phyloP scores from a whole-genome alignment of 2,797 vertebrate genomes.

The Pseudochirops cupreus region DNA sequence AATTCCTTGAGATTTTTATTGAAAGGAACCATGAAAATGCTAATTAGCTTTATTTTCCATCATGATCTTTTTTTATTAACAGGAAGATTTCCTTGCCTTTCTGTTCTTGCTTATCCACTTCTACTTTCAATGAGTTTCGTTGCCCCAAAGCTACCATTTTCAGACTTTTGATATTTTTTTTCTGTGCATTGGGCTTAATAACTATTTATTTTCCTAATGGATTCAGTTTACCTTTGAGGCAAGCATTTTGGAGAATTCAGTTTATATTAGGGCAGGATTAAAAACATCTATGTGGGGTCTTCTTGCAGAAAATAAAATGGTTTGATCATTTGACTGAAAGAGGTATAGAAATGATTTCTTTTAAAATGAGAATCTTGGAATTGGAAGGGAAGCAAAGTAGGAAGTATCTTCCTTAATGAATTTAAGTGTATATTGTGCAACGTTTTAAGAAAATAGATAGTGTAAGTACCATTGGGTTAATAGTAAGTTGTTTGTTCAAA shows the following conservation, averaged over 20 bases:
- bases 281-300: conserved; percentile 67
- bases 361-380: conserved; percentile 60
- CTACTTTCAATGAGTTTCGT: conserved; percentile 62
- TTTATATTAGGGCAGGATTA: conserved; percentile 72
- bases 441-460: conserved; percentile 51
- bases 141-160: conserved; percentile 76
- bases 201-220: conserved; percentile 76
- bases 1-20: conserved; percentile 75
- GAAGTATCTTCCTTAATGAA: conserved; percentile 36
- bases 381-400: conserved; percentile 61
- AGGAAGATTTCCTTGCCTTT: conserved; percentile 53
- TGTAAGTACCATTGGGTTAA: neutral
- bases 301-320: conserved; percentile 74
- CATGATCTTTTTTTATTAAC: conserved; percentile 59
- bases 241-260: conserved; percentile 74
- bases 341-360: conserved; percentile 63
- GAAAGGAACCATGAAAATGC: conserved; percentile 80
- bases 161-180: conserved; percentile 77
- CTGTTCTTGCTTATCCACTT: conserved; percentile 37
- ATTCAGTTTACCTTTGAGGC: conserved; percentile 75
- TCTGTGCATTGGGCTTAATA: conserved; percentile 78
- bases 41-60: conserved; percentile 79
- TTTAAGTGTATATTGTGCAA: conserved; percentile 50
- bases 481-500: neutral
- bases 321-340: conserved; percentile 75